Percentiles rank a stretch among this genome's conserved stretches.
Evolutionary conservation across 2,113 vertebrate genomes (phyloP).

Genomic region (Calidris pugnax): DNA sequence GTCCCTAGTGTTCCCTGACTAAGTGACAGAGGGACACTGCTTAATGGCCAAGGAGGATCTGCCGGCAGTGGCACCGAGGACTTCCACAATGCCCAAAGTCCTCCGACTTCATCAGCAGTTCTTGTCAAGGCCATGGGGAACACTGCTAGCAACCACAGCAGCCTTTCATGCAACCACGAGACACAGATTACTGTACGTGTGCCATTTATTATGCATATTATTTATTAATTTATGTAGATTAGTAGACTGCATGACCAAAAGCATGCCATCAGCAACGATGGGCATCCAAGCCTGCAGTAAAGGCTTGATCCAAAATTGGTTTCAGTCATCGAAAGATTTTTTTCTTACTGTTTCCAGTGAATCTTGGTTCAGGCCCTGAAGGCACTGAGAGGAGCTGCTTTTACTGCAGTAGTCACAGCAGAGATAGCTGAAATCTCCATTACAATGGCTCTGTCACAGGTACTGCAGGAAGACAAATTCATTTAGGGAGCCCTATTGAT

Average conservation of each 20-base stretch:
- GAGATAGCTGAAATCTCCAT: constrained; percentile 26
- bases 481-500: constrained; percentile 21
- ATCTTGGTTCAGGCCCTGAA: background rate
- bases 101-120: background rate
- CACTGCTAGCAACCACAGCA: background rate
- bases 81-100: background rate
- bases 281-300: background rate
- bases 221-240: constrained; percentile 61
- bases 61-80: background rate
- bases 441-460: constrained; percentile 24
- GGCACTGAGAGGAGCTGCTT: background rate
- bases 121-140: background rate
- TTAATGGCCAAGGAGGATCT: constrained; percentile 13
- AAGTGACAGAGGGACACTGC: background rate
- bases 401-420: constrained; percentile 5
- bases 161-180: background rate
- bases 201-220: constrained; percentile 15
- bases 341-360: background rate
- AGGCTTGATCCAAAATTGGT: constrained; percentile 8
- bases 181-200: background rate
- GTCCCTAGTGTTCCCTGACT: background rate
- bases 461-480: constrained; percentile 37
- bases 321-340: background rate
- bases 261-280: background rate
- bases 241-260: constrained; percentile 32